phyloP scores from a whole-genome alignment of 2,113 vertebrate species.

The Neogale vison region DNA sequence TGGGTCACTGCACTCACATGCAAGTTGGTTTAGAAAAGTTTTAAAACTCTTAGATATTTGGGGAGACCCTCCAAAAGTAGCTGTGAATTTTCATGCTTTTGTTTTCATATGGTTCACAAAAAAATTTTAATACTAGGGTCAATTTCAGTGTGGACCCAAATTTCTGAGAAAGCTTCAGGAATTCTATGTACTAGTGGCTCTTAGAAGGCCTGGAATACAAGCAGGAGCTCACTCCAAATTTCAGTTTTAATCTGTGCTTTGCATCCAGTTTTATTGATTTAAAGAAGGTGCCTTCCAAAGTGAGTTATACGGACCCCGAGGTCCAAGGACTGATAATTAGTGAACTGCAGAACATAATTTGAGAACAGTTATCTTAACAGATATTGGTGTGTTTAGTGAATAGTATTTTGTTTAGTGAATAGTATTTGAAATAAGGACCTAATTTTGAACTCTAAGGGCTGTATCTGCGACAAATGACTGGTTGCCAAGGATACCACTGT shows the following conservation, averaged over 20 bases:
- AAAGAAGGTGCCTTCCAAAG: neutral
- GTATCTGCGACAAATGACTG: neutral
- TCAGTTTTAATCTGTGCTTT: neutral
- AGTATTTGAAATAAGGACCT: neutral
- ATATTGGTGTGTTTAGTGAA: neutral
- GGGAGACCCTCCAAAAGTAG: neutral
- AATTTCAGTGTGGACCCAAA: neutral
- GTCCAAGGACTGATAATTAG: neutral
- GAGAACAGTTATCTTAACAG: neutral
- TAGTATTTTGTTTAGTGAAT: neutral
- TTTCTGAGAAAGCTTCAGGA: constrained; percentile 19
- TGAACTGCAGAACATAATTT: neutral
- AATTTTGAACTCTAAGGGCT: constrained; percentile 7
- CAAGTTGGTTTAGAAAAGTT: neutral
- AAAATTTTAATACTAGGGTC: neutral
- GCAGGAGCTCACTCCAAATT: neutral
- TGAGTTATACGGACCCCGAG: neutral
- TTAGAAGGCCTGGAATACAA: neutral
- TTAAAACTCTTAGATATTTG: neutral
- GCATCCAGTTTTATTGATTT: neutral
- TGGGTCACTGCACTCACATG: neutral
- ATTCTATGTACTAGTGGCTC: neutral
- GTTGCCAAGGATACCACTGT: constrained; percentile 35
- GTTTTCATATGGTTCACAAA: neutral
- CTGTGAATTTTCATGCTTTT: neutral